Evolutionary conservation across 35 echinoderm and acorn worm genomes (phyloP), one percentile per base, ranked within the genome.

Genomic region (Chiridota heheva): DNA sequence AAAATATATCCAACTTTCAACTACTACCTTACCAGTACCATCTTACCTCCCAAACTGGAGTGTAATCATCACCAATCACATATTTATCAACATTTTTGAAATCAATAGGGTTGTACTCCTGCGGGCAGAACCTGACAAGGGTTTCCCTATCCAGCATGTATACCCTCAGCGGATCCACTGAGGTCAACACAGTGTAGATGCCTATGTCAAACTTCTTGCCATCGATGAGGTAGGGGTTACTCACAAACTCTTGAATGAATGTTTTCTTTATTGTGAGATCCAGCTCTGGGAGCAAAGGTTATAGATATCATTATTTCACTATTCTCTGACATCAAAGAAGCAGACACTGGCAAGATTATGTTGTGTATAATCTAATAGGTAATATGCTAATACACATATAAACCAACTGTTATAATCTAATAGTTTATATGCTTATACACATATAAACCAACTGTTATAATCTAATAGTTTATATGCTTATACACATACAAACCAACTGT

Each of bases 131-230:
- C 28, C 92, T 25, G n/a, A 96, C 65, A 16, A 96, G 84, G n/a
- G 77, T 77, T 17, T 96, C 92, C 28, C 87, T 88, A 55, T 86
- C 48, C 15, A 91, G 60, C 15, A 89, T 70, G 49, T 96, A 96
- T 1, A 96, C 77, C 20, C 92, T 58, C 20, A 96, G 83, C 25
- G 92, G 92, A 65, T 90, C 63, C 55, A 96, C 77, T 53, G 92
- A 96, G 10, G 92, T 86, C 15, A 87, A 42, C 0, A 80, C 71
- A 2, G 77, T 74, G 45, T 96, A 96, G 10, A 96, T 40, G 1
- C 92, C 92, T 28, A 96, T 81, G 55, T 96, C 92, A 87, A 96
- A 90, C 57, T 96, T 96, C 30, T 73, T 89, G 0, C 92, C 92
- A 72, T 96, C 87, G 17, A 96, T 87, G 20, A 96, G 64, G 47